Evolutionary conservation across 2,888 invertebrate genomes (phyloP).

Genomic region (Mesoligia furuncula): DNA sequence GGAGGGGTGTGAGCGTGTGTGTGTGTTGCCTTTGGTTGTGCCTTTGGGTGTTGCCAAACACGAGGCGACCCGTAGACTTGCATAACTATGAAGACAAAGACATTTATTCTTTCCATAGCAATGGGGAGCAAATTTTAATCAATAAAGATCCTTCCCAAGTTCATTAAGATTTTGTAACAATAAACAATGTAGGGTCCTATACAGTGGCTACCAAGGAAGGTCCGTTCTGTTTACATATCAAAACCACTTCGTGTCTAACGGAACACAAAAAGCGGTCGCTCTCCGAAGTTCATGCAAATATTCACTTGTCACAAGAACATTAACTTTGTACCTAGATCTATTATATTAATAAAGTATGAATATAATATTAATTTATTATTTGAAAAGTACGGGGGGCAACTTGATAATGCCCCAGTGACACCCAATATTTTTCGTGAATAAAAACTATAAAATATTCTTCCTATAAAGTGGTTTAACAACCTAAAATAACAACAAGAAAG

Average conservation of each 20-base stretch:
- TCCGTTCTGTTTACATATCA: background rate
- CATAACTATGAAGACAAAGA: too few relatives aligned
- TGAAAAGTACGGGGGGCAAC: background rate
- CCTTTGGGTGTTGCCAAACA: too few relatives aligned
- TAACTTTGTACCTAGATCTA: conserved; percentile 7
- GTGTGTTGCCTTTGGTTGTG: too few relatives aligned
- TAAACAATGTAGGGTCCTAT: background rate
- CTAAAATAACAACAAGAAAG: background rate
- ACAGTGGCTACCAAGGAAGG: background rate
- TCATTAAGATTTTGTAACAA: background rate
- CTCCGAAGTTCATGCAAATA: conserved; percentile 20
- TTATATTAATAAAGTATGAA: background rate
- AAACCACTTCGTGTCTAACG: conserved; percentile 16
- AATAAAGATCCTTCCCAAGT: too few relatives aligned
- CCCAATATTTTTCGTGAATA: background rate
- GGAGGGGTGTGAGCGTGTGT: too few relatives aligned
- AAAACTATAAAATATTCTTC: background rate
- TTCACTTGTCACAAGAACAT: conserved; percentile 17
- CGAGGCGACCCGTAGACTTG: too few relatives aligned
- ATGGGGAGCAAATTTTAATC: too few relatives aligned
- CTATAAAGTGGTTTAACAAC: background rate
- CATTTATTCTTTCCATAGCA: too few relatives aligned
- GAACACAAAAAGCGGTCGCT: conserved; percentile 25
- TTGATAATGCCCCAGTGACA: background rate
- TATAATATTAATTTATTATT: background rate